phyloP scores from a whole-genome alignment of 2,797 vertebrate species.

The Lepus oiostolus region DNA sequence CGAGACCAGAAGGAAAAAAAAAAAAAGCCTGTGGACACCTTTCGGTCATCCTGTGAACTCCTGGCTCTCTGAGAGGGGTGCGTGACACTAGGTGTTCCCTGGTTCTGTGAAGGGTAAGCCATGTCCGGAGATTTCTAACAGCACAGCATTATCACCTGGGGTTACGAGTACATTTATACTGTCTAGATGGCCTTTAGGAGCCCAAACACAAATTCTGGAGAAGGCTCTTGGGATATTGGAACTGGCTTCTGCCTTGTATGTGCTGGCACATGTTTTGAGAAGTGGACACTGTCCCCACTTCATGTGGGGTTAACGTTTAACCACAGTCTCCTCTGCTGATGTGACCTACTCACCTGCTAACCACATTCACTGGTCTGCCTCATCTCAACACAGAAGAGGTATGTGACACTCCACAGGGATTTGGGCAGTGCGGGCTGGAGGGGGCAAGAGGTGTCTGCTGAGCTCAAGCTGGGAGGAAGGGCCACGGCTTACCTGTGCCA shows the following conservation, averaged over 20 bases:
- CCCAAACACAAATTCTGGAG: not conserved
- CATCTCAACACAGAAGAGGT: not conserved
- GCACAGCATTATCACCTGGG: not conserved
- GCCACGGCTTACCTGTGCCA: no score
- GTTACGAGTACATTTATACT: not conserved
- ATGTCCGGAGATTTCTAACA: conserved; percentile 36
- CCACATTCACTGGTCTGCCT: not conserved
- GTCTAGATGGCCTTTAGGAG: not conserved
- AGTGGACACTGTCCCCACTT: not conserved
- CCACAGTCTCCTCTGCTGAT: not conserved
- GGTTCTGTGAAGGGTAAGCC: not conserved
- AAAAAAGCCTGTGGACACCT: not conserved
- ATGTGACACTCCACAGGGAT: not conserved
- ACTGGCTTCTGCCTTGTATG: not conserved
- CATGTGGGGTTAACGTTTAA: not conserved
- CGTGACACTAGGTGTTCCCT: not conserved
- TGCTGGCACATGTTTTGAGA: no score
- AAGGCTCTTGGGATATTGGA: not conserved
- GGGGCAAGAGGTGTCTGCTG: not conserved
- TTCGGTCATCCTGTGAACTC: not conserved
- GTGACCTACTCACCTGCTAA: not conserved
- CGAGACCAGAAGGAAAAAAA: not conserved
- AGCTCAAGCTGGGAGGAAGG: not conserved
- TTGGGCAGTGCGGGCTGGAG: not conserved
- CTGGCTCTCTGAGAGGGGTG: not conserved